Percentiles rank a stretch among this genome's conserved stretches.
Conservation (phyloP, 1,140 invertebrate species). For the Idris sp. region DNA sequence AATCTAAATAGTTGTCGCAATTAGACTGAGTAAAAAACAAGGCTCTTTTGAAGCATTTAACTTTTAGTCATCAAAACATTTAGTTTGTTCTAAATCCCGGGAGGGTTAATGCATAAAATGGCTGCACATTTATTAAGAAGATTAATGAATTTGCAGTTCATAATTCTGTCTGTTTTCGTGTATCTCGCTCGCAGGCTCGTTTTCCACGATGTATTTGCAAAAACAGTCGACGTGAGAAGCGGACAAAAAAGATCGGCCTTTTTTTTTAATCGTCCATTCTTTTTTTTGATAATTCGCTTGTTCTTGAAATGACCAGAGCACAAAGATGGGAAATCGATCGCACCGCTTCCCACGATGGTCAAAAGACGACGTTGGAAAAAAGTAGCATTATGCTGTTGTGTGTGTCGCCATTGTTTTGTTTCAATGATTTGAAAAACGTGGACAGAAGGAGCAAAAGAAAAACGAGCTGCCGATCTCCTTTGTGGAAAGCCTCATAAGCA, state of each 20-base stretch:
- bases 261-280: no score
- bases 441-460: constrained; percentile 25
- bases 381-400: constrained; percentile 21
- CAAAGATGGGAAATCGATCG: constrained; percentile 39
- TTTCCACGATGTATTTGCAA: constrained; percentile 21
- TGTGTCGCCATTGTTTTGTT: constrained; percentile 22
- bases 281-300: no score
- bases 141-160: constrained; percentile 57
- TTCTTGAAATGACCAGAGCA: constrained; percentile 26
- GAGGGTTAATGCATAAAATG: constrained; percentile 46
- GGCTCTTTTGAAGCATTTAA: no score
- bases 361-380: no score
- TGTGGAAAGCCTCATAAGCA: constrained; percentile 59
- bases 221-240: no score
- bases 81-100: no score
- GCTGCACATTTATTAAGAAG: constrained; percentile 50
- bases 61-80: no score
- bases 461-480: constrained; percentile 41
- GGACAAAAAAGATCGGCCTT: no score
- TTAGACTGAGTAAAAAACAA: no score
- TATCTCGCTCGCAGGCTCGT: constrained; percentile 15
- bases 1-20: no score
- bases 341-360: constrained; percentile 21
- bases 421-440: constrained; percentile 30
- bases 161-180: constrained; percentile 42